Conservation (phyloP, 64 coral and sea anemone species). For the Pocillopora damicornis region DNA sequence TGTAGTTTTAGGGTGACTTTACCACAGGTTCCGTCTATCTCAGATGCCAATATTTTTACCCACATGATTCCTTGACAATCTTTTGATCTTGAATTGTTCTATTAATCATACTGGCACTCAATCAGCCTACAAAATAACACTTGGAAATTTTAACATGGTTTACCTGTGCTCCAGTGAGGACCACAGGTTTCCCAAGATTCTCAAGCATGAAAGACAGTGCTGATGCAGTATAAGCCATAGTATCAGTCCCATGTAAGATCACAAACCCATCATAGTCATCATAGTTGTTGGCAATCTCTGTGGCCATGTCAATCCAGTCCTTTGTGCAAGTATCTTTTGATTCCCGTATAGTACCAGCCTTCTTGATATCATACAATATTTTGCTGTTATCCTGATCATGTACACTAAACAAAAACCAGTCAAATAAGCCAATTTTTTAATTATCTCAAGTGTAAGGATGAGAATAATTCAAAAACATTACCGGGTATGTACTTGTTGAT, state of each 20-base stretch:
- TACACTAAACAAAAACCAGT: constrained; percentile 28
- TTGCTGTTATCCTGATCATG: constrained; percentile 55
- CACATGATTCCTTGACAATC: too few relatives aligned
- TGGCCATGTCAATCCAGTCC: constrained; percentile 36
- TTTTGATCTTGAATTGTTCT: too few relatives aligned
- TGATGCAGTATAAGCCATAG: constrained; percentile 43
- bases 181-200: constrained; percentile 45
- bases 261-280: constrained; percentile 48
- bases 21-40: too few relatives aligned
- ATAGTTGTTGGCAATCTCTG: constrained; percentile 40
- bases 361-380: constrained; percentile 85
- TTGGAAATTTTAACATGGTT: background rate
- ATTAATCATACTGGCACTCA: too few relatives aligned
- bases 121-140: background rate
- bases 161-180: constrained; percentile 52
- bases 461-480: too few relatives aligned
- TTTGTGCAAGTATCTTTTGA: constrained; percentile 36
- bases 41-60: too few relatives aligned
- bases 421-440: background rate
- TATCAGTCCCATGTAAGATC: constrained; percentile 47
- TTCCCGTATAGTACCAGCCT: constrained; percentile 54
- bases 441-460: background rate
- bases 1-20: too few relatives aligned
- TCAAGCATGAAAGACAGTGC: constrained; percentile 50
- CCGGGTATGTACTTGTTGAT: too few relatives aligned